These are phyloP conservation scores for Drosophila nr. perissopoda DNA, from an alignment of 2,888 invertebrate species.

Conservation along the genomic window DNA sequence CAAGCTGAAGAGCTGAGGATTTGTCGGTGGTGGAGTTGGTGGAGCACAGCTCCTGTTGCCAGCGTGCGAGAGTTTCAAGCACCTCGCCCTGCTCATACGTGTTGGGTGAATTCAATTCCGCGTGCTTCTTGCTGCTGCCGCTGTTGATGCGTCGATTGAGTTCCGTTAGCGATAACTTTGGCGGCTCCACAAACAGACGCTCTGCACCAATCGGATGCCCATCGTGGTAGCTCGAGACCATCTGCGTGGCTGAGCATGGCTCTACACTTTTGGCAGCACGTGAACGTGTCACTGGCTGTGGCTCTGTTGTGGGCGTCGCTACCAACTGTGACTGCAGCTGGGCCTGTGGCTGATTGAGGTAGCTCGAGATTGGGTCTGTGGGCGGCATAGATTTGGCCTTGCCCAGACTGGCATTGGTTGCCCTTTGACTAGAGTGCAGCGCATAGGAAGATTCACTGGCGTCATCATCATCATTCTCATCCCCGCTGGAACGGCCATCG, in stretches of 20 bases:
- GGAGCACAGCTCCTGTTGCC: constrained; percentile 60
- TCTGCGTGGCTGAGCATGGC: constrained; percentile 9
- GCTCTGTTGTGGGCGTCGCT: constrained; percentile 13
- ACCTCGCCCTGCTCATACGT: constrained; percentile 45
- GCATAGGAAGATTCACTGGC: constrained; percentile 32
- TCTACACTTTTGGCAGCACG: constrained; percentile 52
- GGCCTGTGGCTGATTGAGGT: constrained; percentile 21
- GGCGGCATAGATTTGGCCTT: constrained; percentile 79
- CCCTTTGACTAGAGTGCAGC: constrained; percentile 64
- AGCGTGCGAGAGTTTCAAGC: constrained; percentile 54
- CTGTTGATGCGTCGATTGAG: constrained; percentile 25
- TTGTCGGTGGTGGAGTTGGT: constrained; percentile 42
- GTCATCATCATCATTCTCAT: constrained; percentile 31
- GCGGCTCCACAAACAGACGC: constrained; percentile 49
- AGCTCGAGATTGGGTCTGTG: constrained; percentile 23
- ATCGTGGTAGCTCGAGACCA: constrained; percentile 11
- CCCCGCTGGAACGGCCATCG: constrained; percentile 16
- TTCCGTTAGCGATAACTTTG: constrained; percentile 31
- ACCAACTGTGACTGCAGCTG: constrained; percentile 34
- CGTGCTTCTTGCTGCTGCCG: neutral
- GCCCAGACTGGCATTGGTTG: constrained; percentile 46
- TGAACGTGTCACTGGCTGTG: constrained; percentile 13
- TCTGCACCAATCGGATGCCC: constrained; percentile 39
- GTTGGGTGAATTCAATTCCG: constrained; percentile 10
- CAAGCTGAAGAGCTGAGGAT: constrained; percentile 11